Percentiles rank a stretch among this genome's conserved stretches.
Conservation (phyloP, 2,888 invertebrate species). For the Flabesymbios commensalis region DNA sequence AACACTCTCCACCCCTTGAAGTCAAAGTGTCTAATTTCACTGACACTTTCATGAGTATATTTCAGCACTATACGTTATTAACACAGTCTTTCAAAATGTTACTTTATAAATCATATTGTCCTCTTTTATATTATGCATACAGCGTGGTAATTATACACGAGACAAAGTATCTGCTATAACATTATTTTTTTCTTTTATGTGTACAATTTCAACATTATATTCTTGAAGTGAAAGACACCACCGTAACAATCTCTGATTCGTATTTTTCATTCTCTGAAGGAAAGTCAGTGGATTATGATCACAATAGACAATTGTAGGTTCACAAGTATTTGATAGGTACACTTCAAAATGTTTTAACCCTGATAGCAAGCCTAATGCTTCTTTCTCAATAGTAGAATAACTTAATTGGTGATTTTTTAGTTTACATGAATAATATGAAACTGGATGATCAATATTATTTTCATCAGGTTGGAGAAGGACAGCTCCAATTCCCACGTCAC, state of each 20-base stretch:
- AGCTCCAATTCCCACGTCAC: conserved; percentile 34
- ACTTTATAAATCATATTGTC: too few relatives aligned
- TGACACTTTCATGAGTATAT: too few relatives aligned
- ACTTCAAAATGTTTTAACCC: conserved; percentile 33
- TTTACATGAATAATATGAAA: conserved; percentile 34
- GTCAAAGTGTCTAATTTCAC: too few relatives aligned
- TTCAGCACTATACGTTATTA: too few relatives aligned
- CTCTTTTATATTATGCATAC: not conserved
- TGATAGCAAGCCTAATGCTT: conserved; percentile 31
- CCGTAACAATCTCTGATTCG: conserved; percentile 21
- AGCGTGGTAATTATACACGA: not conserved
- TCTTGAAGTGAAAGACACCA: conserved; percentile 31
- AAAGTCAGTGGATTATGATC: conserved; percentile 36
- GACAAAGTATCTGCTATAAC: conserved; percentile 16
- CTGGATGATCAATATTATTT: conserved; percentile 27
- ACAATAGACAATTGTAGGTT: conserved; percentile 25
- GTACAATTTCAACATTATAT: conserved; percentile 24
- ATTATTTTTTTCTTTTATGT: conserved; percentile 24
- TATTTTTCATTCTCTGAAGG: conserved; percentile 28
- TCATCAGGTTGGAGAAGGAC: conserved; percentile 36
- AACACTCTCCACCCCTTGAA: too few relatives aligned
- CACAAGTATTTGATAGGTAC: conserved; percentile 17
- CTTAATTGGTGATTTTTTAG: conserved; percentile 32
- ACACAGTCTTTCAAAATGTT: too few relatives aligned
- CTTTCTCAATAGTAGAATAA: conserved; percentile 35